Evolutionary conservation across 1,140 invertebrate species (phyloP), one percentile per base, ranked within the genome.

Genomic region (Camponotus floridanus): DNA sequence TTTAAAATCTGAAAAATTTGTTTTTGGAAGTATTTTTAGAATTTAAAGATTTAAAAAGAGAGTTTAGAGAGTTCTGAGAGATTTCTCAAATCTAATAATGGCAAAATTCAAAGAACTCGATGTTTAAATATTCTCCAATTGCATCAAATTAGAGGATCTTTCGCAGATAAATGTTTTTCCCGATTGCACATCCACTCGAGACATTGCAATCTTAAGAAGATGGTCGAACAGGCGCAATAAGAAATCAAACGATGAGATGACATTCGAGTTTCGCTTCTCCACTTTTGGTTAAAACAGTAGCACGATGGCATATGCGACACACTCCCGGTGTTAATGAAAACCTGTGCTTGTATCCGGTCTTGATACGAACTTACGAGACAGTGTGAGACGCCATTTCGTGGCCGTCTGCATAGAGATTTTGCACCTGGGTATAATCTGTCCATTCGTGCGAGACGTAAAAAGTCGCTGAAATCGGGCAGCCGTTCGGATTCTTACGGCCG

Each of bases 371-470:
- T 98, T 98, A 99, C 98, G 98, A 99, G 92, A 99, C 97, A 84
- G 98, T 99, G 94, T 99, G 98, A 65, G 98, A 98, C 76, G 98
- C 99, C 95, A 99, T 98, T 96, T 99, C 99, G 94, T 99, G 98
- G 91, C 99, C 99, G 93, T 97, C 96, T 83, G 98, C 96, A 94
- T 99, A 99, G 64, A 99, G 96, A 94, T 99, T 99, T 95, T 99
- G 98, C 62, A 99, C 98, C 96, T 99, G 98, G 94, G 98, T 98
- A 95, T 99, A 99, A 95, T 99, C 98, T 55, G 98, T 99, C 98
- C 98, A 99, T 95, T 99, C 98, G 94, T 99, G 98, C 67, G 98
- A 99, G 26, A 99, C 98, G 94, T 99, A 99, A 96, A 99, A 99
- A 33, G 99, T 99, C 51, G 98, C 98, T 33, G 97, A 96, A 88